Conservation (phyloP, 2,888 invertebrate species). For the Dolichomitus sp. region DNA sequence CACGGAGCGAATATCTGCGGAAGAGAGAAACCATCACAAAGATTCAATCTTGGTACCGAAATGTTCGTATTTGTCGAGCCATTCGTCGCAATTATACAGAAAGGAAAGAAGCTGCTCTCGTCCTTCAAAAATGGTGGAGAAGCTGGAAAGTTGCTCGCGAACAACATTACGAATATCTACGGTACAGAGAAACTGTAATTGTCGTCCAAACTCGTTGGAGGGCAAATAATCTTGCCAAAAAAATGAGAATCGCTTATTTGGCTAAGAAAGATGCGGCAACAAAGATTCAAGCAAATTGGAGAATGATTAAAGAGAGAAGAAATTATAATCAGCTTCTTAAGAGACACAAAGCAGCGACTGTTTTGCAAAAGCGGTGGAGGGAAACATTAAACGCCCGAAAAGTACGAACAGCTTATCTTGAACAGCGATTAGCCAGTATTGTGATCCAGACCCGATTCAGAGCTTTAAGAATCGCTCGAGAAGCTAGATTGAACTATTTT, state of each 20-base stretch:
- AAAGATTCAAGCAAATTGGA: conserved; percentile 80
- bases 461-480: conserved; percentile 51
- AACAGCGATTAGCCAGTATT: conserved; percentile 37
- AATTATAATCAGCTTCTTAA: conserved; percentile 47
- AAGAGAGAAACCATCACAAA: conserved; percentile 85
- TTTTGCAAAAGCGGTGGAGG: conserved; percentile 82
- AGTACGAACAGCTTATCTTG: conserved; percentile 40
- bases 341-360: conserved; percentile 60
- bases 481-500: conserved; percentile 58
- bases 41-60: conserved; percentile 87
- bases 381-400: conserved; percentile 65
- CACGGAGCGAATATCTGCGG: conserved; percentile 70
- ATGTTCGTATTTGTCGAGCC: conserved; percentile 49
- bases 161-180: conserved; percentile 58
- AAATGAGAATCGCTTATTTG: conserved; percentile 77
- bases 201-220: conserved; percentile 80
- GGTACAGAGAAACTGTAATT: conserved; percentile 61
- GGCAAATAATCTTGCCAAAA: conserved; percentile 73
- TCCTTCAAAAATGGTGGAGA: conserved; percentile 81
- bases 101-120: conserved; percentile 58
- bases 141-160: conserved; percentile 24
- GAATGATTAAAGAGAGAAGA: conserved; percentile 66
- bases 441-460: conserved; percentile 71
- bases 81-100: conserved; percentile 59
- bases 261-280: conserved; percentile 73